Percentiles rank a stretch among this genome's conserved stretches.
phyloP scores from a whole-genome alignment of 2,888 invertebrate species.

The Julus scanicus region DNA sequence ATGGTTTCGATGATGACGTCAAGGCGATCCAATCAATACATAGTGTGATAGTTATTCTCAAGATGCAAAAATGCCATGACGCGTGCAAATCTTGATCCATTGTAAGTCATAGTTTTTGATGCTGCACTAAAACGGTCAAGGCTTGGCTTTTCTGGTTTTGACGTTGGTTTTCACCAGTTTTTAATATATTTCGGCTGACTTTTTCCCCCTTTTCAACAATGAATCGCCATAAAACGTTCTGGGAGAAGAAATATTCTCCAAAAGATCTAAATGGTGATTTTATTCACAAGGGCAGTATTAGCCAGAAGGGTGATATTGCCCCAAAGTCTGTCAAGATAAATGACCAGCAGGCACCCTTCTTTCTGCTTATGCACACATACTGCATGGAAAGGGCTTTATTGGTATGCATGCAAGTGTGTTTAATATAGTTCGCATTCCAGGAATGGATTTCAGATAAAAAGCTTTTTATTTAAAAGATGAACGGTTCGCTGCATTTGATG shows the following conservation, averaged over 20 bases:
- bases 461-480: conserved; percentile 9
- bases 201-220: conserved; percentile 1
- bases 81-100: too few relatives aligned
- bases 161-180: neutral
- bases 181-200: neutral
- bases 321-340: neutral
- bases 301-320: neutral
- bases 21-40: too few relatives aligned
- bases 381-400: neutral
- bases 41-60: too few relatives aligned
- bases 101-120: neutral
- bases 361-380: neutral
- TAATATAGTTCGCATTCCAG: neutral
- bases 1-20: too few relatives aligned
- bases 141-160: neutral
- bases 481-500: neutral
- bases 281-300: conserved; percentile 18
- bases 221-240: neutral
- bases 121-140: neutral
- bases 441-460: conserved; percentile 26
- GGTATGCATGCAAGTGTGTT: conserved; percentile 26
- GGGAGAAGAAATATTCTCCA: neutral
- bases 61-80: too few relatives aligned
- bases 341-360: neutral
- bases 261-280: neutral